Conservation (phyloP, 1,140 invertebrate species). For the Lepidostoma basale region DNA sequence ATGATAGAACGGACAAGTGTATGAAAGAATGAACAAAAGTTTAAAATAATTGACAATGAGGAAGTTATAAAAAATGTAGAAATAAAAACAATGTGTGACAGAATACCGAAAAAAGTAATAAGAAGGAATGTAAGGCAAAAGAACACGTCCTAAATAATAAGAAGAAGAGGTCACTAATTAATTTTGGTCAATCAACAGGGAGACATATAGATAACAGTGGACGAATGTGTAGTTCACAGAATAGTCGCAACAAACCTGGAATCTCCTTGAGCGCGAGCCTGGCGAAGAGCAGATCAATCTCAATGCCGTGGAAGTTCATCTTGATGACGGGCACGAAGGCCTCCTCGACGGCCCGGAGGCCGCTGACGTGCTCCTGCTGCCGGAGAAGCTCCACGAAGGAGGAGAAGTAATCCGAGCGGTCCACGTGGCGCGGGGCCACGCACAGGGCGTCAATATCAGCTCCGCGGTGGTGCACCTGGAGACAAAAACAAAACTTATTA, state of each 20-base stretch:
- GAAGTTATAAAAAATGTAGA: background rate
- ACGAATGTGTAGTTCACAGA: too few species aligned
- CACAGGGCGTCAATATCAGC: conserved; percentile 99
- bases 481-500: too few species aligned
- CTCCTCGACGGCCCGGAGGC: conserved; percentile 84
- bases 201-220: too few species aligned
- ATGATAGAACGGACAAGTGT: too few species aligned
- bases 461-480: conserved; percentile 95
- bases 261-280: conserved; percentile 92
- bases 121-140: background rate
- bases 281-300: conserved; percentile 98
- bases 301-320: conserved; percentile 98
- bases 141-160: too few species aligned
- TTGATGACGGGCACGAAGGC: conserved; percentile 99
- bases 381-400: conserved; percentile 93
- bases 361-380: conserved; percentile 74
- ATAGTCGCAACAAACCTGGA: conserved; percentile 63
- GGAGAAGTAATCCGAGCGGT: conserved; percentile 91
- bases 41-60: background rate
- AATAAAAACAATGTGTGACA: background rate
- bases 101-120: background rate
- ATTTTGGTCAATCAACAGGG: too few species aligned
- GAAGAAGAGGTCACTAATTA: too few species aligned
- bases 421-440: conserved; percentile 95
- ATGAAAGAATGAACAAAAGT: background rate